Percentiles rank a stretch among this genome's conserved stretches.
Conservation (phyloP, 1,140 invertebrate genomes). For the Carposina sasakii region DNA sequence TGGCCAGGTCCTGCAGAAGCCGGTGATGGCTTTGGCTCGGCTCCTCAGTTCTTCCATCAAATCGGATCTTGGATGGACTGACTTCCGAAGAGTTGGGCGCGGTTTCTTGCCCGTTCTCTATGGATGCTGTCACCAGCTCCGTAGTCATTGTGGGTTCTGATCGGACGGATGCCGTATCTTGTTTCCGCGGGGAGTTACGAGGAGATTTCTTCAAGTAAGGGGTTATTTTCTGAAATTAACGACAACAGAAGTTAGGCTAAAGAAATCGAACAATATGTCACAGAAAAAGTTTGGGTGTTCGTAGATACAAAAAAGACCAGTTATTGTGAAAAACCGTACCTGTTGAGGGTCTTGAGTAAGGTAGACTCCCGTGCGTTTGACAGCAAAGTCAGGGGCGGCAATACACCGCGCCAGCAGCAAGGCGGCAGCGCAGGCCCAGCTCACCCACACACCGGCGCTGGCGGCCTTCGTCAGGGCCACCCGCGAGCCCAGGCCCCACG, state of each 20-base stretch:
- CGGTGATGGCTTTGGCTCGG: too few relatives aligned
- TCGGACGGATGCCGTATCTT: slow-evolving; percentile 38
- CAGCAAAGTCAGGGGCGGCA: slow-evolving; percentile 49
- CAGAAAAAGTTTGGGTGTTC: too few relatives aligned
- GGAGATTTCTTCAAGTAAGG: slow-evolving; percentile 36
- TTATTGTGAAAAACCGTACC: slow-evolving; percentile 30
- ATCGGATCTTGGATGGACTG: slow-evolving; percentile 41
- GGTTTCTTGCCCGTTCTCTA: slow-evolving; percentile 47
- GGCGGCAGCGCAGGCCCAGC: slow-evolving; percentile 50
- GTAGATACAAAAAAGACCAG: too few relatives aligned
- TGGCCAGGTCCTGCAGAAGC: too few relatives aligned
- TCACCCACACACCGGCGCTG: slow-evolving; percentile 46
- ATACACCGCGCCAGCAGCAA: slow-evolving; percentile 52
- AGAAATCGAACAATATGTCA: too few relatives aligned
- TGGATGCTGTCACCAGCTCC: slow-evolving; percentile 49
- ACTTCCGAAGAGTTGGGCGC: slow-evolving; percentile 38
- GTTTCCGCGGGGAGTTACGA: slow-evolving; percentile 35
- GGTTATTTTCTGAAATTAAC: slow-evolving; percentile 54
- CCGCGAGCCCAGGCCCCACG: slow-evolving; percentile 38
- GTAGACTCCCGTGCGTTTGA: slow-evolving; percentile 35
- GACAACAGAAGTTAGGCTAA: too few relatives aligned
- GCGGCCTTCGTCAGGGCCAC: slow-evolving; percentile 36
- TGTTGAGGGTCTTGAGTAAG: slow-evolving; percentile 43
- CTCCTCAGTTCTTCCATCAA: slow-evolving; percentile 11
- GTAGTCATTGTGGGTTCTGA: slow-evolving; percentile 56